Base-by-base conservation (phyloP, 2,888 invertebrate genomes). In the Epistrophella euchroma region DNA sequence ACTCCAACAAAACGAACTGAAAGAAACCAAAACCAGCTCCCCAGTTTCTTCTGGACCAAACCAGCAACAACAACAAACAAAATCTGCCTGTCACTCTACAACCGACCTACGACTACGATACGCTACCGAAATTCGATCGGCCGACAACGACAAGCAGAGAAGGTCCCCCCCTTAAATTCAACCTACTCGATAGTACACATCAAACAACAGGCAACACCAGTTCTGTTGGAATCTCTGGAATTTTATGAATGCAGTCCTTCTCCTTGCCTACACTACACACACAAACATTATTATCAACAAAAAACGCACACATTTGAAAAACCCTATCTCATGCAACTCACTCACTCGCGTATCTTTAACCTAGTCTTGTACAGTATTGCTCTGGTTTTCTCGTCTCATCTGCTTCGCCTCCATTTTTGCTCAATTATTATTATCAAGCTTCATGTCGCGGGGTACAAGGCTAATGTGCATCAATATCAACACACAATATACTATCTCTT, bases 61-160 rank as follows among this genome's bases (percentile, higher is more conserved):
- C 43, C 64, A 58, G 37, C 37, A 58, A 58, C 64, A 80, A 70
- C 74, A 84, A 84, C 68, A 76, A 43, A 45, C 43, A 45, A n/a
- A 52, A 86, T 71, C 56, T 73, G 77, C 62, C 64, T 76, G 84
- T 75, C 73, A 86, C 60, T 74, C 81, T 82, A 78, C 77, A 82
- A 80, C 76, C 86, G 86, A 86, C 86, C 86, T 86, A 86, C 86
- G 86, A 86, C 86, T 86, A 86, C 86, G 82, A 82, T 82, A 81
- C 74, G 82, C 76, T 85, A 82, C 81, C 78, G 77, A 86, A 76
- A 77, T 62, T 73, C 86, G 37, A 82, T 74, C 79, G 45, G 66
- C 75, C 56, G 56, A 76, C 80, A 79, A 71, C 56, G 56, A 76
- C 80, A 79, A 71, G 35, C 58, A 56, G 43, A 60, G 22, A 17